Percentiles rank a stretch among this genome's conserved stretches.
These are phyloP conservation scores for Diuraphis noxia DNA, from an alignment of 1,140 invertebrate genomes.

Conservation along the genomic window DNA sequence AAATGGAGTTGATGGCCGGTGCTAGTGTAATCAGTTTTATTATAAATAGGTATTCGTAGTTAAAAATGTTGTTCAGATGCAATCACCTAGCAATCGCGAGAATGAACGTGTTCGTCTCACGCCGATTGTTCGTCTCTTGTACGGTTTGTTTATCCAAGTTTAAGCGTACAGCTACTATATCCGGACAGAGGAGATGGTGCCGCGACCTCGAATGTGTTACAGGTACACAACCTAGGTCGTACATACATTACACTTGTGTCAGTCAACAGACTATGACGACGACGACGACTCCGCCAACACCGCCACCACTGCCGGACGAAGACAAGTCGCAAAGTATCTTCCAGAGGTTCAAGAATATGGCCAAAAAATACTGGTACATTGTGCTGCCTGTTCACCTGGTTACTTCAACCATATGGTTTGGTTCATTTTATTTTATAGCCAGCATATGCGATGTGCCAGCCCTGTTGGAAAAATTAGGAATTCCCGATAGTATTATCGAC, in stretches of 20 bases:
- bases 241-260: background rate
- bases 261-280: background rate
- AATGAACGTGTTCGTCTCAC: background rate
- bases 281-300: background rate
- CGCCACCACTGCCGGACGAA: background rate
- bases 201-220: background rate
- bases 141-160: background rate
- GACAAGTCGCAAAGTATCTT: constrained; percentile 68
- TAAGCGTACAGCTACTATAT: background rate
- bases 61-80: background rate
- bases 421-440: constrained; percentile 70
- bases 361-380: constrained; percentile 93
- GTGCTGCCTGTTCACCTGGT: constrained; percentile 84
- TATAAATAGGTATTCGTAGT: too few species aligned
- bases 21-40: background rate
- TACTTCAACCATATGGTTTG: constrained; percentile 84
- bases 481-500: constrained; percentile 76
- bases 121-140: background rate
- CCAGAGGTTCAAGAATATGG: constrained; percentile 86
- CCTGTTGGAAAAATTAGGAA: constrained; percentile 72
- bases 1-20: background rate
- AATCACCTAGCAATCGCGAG: background rate
- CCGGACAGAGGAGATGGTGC: background rate
- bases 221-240: background rate
- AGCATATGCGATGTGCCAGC: constrained; percentile 81